Conservation (phyloP, 2,113 vertebrate genomes). For the Glaucidium brasilianum region DNA sequence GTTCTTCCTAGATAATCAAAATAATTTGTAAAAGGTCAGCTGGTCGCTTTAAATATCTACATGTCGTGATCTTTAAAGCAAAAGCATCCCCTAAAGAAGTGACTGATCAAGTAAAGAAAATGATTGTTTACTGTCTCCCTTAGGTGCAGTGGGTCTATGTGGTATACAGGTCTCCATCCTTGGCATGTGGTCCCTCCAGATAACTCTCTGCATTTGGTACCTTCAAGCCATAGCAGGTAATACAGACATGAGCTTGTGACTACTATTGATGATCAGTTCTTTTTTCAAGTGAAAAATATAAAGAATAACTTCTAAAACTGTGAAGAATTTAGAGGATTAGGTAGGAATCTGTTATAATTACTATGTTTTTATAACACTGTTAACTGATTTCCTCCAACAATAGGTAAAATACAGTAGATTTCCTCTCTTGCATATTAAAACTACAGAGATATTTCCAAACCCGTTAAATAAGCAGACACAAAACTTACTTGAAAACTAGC, state of each 20-base stretch:
- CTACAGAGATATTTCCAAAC: not conserved
- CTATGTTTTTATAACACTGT: not conserved
- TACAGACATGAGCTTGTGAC: not conserved
- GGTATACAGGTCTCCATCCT: not conserved
- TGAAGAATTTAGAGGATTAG: not conserved
- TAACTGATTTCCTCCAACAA: not conserved
- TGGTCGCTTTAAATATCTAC: not conserved
- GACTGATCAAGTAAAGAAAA: not conserved
- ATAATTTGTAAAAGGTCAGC: conserved; percentile 59
- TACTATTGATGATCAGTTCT: not conserved
- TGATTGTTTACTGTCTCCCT: not conserved
- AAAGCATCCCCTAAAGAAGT: not conserved
- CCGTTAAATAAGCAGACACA: not conserved
- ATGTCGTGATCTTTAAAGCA: not conserved
- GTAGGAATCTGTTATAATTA: not conserved
- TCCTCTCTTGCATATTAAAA: not conserved
- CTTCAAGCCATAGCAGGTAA: not conserved
- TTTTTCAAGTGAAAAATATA: not conserved
- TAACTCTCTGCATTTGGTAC: not conserved
- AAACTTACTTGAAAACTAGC: not conserved
- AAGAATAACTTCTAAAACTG: not conserved
- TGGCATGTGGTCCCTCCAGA: not conserved
- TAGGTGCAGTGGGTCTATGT: not conserved
- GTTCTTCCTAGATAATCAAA: conserved; percentile 83
- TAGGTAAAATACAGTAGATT: not conserved